Conservation (phyloP, 2,113 vertebrate species). For the Callipepla californica region DNA sequence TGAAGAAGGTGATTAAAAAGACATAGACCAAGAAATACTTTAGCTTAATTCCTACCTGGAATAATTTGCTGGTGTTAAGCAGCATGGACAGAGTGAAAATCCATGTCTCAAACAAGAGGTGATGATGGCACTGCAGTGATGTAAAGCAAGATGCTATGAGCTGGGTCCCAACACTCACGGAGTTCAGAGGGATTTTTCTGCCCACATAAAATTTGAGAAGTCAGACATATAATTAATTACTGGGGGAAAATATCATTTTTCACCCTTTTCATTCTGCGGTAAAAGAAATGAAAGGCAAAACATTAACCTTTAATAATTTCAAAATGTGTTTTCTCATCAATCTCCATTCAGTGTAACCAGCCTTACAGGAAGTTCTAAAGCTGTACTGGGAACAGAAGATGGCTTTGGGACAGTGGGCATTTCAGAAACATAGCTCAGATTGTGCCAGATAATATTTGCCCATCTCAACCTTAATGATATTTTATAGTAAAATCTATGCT, state of each 20-base stretch:
- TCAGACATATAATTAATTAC: conserved; percentile 47
- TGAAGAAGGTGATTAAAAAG: not conserved
- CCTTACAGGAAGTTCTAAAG: conserved; percentile 52
- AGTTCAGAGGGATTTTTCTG: conserved; percentile 21
- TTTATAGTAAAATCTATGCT: not conserved
- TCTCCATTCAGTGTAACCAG: conserved; percentile 46
- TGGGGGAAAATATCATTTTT: not conserved
- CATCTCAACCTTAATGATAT: not conserved
- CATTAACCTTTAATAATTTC: conserved; percentile 47
- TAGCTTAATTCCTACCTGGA: not conserved
- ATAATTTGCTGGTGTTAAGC: not conserved
- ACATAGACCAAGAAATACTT: not conserved
- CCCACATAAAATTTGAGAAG: not conserved
- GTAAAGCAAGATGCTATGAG: not conserved
- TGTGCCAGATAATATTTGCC: not conserved
- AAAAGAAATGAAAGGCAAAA: conserved; percentile 25
- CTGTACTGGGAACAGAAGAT: not conserved
- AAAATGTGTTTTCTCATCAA: conserved; percentile 56
- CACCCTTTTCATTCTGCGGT: conserved; percentile 20
- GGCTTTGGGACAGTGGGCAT: not conserved
- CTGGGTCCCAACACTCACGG: not conserved
- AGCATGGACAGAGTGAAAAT: not conserved
- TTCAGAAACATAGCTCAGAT: conserved; percentile 17
- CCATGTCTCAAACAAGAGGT: not conserved
- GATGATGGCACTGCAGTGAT: not conserved